A percentile compares a stretch with the other conserved stretches of the same genome.
phyloP scores from a whole-genome alignment of 2,888 invertebrate species.

The Luperina nickerlii region DNA sequence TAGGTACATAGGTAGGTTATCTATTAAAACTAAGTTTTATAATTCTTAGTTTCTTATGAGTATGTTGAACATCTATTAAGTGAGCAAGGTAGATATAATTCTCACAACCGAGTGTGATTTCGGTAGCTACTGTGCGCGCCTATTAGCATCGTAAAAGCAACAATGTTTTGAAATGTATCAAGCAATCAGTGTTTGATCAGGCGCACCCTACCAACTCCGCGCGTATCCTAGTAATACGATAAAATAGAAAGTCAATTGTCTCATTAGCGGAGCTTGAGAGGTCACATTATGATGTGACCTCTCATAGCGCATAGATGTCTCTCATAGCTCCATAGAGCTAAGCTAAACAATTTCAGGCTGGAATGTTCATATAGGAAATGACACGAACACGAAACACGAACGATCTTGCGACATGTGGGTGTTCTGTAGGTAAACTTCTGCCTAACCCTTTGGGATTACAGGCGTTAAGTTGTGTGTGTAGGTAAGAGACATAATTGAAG shows the following conservation, averaged over 20 bases:
- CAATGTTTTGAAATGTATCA: conserved; percentile 27
- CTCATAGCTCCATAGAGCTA: no score
- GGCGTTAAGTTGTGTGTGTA: not conserved
- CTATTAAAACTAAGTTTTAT: not conserved
- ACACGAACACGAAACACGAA: not conserved
- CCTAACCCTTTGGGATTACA: not conserved
- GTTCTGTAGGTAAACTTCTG: not conserved
- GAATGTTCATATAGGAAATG: not conserved
- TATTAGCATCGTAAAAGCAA: conserved; percentile 45
- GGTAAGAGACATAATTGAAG: not conserved
- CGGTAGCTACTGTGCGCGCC: conserved; percentile 21
- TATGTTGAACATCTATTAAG: not conserved
- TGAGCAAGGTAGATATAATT: not conserved
- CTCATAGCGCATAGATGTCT: no score
- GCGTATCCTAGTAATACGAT: no score
- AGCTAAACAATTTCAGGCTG: not conserved
- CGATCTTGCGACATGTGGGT: not conserved
- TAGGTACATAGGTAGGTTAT: not conserved
- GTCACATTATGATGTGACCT: no score
- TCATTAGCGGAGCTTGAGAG: no score
- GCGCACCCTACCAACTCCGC: conserved; percentile 15
- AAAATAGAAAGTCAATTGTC: no score
- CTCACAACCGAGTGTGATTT: not conserved
- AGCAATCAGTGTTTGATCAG: conserved; percentile 26
- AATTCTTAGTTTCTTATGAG: not conserved